Evolutionary conservation across 2,113 vertebrate species (phyloP), one percentile per base, ranked within the genome.

Genomic region (Probosciger aterrimus): DNA sequence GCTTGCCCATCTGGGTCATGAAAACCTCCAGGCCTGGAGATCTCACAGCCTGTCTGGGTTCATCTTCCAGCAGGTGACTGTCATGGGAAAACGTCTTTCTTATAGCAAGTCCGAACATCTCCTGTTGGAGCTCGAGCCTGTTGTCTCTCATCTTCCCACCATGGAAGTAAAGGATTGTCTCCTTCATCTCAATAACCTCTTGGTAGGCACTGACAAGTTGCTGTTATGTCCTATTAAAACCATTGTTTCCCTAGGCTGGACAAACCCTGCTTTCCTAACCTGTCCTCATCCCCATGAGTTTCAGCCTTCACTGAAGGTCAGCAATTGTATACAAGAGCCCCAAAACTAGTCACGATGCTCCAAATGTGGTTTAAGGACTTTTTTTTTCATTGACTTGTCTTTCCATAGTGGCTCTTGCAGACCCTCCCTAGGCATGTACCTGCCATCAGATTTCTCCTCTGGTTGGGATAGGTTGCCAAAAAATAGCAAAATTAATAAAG

Each of bases 221-320:
- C 60, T 55, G 1, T 63, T 44, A 6, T 2, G 5, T 75, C 7
- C 5, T 23, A 6, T 18, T 1, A 1, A 75, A 89, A 5, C 25
- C 20, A 13, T 84, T 24, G 18, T 5, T 76, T 59, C 46, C 79
- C 23, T 1, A 10, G 49, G 24, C 30, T 79, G 60, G 18, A 33
- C 25, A 90, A 79, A 7, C 16, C 39, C 18, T 49, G 3, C 67
- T 89, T 86, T 50, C 17, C 68, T 28, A 46, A 6, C 7, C 7
- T 84, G 5, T 78, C 69, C 20, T 81, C 35, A 71, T 78, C 6
- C 9, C 14, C 12, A 2, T 4, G 6, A 60, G 8, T 35, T 37
- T 75, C 57, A 59, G 28, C 50, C 22, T 70, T 87, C 87, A 37
- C 6, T 65, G 23, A 20, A 71, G 7, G 30, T 43, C 33, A 76